A percentile compares a stretch with the other conserved stretches of the same genome.
These are phyloP conservation scores for Furnarius figulus DNA, from an alignment of 2,113 vertebrate species.

Conservation along the genomic window DNA sequence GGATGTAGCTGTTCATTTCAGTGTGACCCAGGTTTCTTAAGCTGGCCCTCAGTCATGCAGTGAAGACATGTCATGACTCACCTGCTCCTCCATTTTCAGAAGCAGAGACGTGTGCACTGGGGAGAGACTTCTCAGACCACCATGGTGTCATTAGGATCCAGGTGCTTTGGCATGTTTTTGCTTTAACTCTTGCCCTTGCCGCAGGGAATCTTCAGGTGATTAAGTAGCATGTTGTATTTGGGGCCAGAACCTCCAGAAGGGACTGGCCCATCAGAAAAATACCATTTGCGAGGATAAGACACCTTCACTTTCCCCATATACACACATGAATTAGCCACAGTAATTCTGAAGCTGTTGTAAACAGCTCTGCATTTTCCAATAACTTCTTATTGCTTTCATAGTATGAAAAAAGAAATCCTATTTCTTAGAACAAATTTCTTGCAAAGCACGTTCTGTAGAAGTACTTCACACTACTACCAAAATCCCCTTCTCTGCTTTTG, in stretches of 20 bases:
- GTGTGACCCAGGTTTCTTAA: neutral
- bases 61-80: rapidly evolving
- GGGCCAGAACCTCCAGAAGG: neutral
- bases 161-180: neutral
- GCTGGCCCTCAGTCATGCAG: neutral
- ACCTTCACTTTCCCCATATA: neutral
- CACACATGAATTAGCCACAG: neutral
- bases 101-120: neutral
- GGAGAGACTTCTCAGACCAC: neutral
- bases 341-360: neutral
- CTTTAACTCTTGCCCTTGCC: neutral
- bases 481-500: neutral
- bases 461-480: neutral
- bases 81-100: neutral
- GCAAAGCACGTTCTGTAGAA: neutral
- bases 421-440: neutral
- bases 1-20: neutral
- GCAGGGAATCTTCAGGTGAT: neutral
- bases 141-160: neutral
- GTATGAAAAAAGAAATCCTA: neutral
- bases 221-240: neutral
- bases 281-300: neutral
- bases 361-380: neutral
- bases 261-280: neutral
- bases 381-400: neutral